phyloP scores from a whole-genome alignment of 2,797 vertebrate species.

The Myotis vivesi region DNA sequence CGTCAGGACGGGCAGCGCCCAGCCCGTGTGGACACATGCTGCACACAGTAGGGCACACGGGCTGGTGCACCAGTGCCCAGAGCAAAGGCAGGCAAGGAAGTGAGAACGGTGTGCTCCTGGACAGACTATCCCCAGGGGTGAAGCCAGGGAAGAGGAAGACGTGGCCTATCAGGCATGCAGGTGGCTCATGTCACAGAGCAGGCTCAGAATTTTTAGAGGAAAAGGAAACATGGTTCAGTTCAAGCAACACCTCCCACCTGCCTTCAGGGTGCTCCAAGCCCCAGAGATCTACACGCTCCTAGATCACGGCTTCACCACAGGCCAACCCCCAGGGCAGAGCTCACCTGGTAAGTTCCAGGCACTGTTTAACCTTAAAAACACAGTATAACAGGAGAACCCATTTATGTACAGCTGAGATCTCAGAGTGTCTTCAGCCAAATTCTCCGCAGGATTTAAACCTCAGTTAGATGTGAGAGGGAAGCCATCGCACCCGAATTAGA shows the following conservation, averaged over 20 bases:
- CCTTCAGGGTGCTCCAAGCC: conserved; percentile 71
- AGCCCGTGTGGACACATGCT: conserved; percentile 60
- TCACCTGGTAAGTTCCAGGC: background rate
- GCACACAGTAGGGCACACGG: conserved; percentile 80
- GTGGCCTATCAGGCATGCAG: conserved; percentile 67
- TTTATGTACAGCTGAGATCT: conserved; percentile 14
- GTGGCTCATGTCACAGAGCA: conserved; percentile 81
- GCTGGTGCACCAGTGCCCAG: conserved; percentile 80
- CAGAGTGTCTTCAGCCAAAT: conserved; percentile 39
- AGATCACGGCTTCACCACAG: conserved; percentile 30
- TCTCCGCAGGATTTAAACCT: conserved; percentile 44
- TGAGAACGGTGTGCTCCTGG: conserved; percentile 72
- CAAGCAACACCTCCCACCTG: conserved; percentile 85
- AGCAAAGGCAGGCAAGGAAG: background rate
- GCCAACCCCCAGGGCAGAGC: background rate
- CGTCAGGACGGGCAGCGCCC: background rate
- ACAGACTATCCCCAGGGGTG: conserved; percentile 77
- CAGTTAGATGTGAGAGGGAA: conserved; percentile 26
- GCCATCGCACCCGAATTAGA: conserved; percentile 67
- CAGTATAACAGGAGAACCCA: conserved; percentile 30
- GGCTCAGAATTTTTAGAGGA: conserved; percentile 80
- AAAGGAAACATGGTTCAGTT: conserved; percentile 84
- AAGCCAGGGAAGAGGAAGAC: conserved; percentile 47
- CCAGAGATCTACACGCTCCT: background rate
- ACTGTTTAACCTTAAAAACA: conserved; percentile 60